Evolutionary conservation across 2,888 invertebrate species (phyloP).

Genomic region (Sminthurides aquaticus): DNA sequence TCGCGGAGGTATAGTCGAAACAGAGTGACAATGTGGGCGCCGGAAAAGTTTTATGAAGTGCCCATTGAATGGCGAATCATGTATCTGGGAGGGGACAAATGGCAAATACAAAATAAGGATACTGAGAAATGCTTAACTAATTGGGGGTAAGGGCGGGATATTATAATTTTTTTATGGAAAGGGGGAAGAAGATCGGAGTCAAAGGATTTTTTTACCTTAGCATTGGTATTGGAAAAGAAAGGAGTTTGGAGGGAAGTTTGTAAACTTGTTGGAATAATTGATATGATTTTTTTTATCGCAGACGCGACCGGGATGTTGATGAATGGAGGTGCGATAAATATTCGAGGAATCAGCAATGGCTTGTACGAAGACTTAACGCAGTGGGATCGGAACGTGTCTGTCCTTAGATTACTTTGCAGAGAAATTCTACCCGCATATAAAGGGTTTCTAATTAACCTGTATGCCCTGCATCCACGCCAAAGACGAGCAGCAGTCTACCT

Average conservation of each 20-base stretch:
- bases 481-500: too few species aligned
- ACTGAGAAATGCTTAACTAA: conserved; percentile 16
- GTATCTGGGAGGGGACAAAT: conserved; percentile 16
- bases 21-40: conserved; percentile 12
- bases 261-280: background rate
- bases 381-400: background rate
- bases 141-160: conserved; percentile 19
- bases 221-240: too few species aligned
- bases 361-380: conserved; percentile 2
- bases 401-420: background rate
- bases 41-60: conserved; percentile 14
- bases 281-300: background rate
- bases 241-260: too few species aligned
- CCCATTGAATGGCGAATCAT: conserved; percentile 14
- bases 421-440: too few species aligned
- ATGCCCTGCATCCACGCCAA: too few species aligned
- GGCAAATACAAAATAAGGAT: conserved; percentile 21
- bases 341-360: conserved; percentile 13
- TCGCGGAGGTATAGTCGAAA: conserved; percentile 12
- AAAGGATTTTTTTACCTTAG: too few species aligned
- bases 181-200: too few species aligned
- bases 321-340: conserved; percentile 21
- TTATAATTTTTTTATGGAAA: background rate
- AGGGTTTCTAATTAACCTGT: too few species aligned
- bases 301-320: conserved; percentile 14